A percentile compares a stretch with the other conserved stretches of the same genome.
phyloP scores from a whole-genome alignment of 1,140 invertebrate genomes.

The Philotrypesis tridentata region DNA sequence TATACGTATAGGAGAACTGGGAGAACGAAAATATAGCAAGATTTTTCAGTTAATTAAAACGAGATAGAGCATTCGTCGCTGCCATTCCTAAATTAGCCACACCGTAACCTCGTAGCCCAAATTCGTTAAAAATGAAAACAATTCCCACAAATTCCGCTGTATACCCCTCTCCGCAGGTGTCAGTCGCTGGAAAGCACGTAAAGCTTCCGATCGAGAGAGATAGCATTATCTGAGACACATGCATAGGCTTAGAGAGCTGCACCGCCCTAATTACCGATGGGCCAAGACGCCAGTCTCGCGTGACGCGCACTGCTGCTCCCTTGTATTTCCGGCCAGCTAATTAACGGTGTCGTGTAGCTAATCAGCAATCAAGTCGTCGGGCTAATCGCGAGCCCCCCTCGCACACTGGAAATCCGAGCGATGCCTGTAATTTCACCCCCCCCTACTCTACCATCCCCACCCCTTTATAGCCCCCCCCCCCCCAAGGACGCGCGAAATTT shows the following conservation, averaged over 20 bases:
- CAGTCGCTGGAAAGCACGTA: background rate
- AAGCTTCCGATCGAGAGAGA: background rate
- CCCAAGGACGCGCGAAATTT: slow-evolving; percentile 2
- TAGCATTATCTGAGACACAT: background rate
- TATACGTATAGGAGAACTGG: too few relatives aligned
- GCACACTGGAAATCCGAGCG: slow-evolving; percentile 47
- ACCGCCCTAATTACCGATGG: slow-evolving; percentile 34
- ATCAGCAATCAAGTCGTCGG: slow-evolving; percentile 47
- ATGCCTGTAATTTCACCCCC: slow-evolving; percentile 33
- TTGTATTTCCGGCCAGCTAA: slow-evolving; percentile 48
- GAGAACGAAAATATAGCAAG: too few relatives aligned
- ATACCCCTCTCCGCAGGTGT: too few relatives aligned
- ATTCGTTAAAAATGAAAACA: background rate
- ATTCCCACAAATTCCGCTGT: background rate
- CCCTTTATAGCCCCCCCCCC: too few relatives aligned
- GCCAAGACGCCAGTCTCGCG: slow-evolving; percentile 29
- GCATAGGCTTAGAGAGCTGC: background rate
- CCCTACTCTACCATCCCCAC: too few relatives aligned
- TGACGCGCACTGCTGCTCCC: slow-evolving; percentile 41
- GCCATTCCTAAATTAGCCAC: too few relatives aligned
- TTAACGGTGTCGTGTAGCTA: slow-evolving; percentile 49
- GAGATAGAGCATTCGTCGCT: too few relatives aligned
- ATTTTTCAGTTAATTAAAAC: too few relatives aligned
- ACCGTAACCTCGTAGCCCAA: background rate
- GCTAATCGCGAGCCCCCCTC: slow-evolving; percentile 33